Percentiles rank a stretch among this genome's conserved stretches.
Conservation (phyloP, 2,113 vertebrate species). For the Plecturocebus donacophilus region DNA sequence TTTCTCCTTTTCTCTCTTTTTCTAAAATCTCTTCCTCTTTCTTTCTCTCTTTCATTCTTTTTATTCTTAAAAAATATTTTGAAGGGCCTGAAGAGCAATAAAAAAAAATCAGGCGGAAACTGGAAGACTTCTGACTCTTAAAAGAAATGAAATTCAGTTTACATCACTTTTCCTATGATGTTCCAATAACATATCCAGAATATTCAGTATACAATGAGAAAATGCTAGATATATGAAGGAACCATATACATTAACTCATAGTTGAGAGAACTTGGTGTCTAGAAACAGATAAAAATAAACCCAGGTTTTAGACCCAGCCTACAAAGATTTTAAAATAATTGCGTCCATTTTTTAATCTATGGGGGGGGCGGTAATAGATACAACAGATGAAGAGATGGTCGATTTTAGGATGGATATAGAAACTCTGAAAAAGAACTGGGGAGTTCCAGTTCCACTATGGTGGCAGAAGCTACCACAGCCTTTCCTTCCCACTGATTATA, state of each 20-base stretch:
- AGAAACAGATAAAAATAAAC: conserved; percentile 21
- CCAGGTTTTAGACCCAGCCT: not conserved
- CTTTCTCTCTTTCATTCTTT: too few relatives aligned
- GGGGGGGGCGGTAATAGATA: too few relatives aligned
- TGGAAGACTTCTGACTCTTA: not conserved
- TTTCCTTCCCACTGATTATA: not conserved
- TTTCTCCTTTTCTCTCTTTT: too few relatives aligned
- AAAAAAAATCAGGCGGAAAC: not conserved
- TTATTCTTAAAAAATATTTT: too few relatives aligned
- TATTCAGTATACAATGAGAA: not conserved
- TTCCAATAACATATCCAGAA: not conserved
- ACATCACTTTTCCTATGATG: not conserved
- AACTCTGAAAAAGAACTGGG: not conserved
- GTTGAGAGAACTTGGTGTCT: not conserved
- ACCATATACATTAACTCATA: not conserved
- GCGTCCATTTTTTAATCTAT: not conserved
- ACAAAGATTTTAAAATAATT: not conserved
- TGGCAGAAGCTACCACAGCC: not conserved
- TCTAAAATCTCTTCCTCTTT: too few relatives aligned
- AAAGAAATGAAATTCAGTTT: not conserved
- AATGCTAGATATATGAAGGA: not conserved
- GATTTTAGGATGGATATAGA: not conserved
- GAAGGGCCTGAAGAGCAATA: not conserved
- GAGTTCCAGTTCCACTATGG: not conserved
- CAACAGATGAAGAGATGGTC: conserved; percentile 1